Evolutionary conservation across 2,888 invertebrate species (phyloP).

Genomic region (Gibbula magus): DNA sequence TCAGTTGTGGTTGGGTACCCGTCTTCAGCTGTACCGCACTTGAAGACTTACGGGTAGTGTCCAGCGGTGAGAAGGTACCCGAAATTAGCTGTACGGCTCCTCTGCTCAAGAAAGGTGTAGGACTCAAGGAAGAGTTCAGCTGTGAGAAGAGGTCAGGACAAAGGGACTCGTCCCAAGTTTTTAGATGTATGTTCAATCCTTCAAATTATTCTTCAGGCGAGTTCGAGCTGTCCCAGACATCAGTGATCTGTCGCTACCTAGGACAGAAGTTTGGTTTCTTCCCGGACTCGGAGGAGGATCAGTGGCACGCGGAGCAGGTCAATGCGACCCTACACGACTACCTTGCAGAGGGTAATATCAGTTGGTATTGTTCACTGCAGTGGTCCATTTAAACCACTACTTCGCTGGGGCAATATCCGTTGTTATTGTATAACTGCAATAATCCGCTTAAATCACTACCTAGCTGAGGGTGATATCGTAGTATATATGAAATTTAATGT

Average conservation of each 20-base stretch:
- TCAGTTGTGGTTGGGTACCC: too few relatives aligned
- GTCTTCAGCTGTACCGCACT: too few relatives aligned
- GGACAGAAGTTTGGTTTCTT: constrained; percentile 62
- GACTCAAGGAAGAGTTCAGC: too few relatives aligned
- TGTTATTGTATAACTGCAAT: neutral
- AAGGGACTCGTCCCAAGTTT: too few relatives aligned
- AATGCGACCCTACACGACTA: constrained; percentile 63
- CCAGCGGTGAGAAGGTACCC: too few relatives aligned
- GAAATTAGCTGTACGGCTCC: too few relatives aligned
- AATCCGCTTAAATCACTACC: constrained; percentile 55
- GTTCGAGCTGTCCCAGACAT: constrained; percentile 57
- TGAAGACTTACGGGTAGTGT: too few relatives aligned
- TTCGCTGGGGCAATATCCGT: constrained; percentile 54
- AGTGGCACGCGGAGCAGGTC: constrained; percentile 60
- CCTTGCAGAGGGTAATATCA: constrained; percentile 58
- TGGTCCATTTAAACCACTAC: constrained; percentile 55
- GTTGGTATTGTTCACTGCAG: neutral
- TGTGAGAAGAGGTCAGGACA: too few relatives aligned
- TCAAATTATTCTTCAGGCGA: constrained; percentile 43
- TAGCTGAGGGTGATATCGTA: constrained; percentile 57
- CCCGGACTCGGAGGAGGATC: constrained; percentile 55
- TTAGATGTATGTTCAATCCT: too few relatives aligned
- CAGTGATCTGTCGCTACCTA: constrained; percentile 59
- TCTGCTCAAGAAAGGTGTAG: too few relatives aligned
- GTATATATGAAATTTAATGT: too few relatives aligned